phyloP scores from a whole-genome alignment of 1,140 invertebrate genomes.

The Drosophila willistoni region DNA sequence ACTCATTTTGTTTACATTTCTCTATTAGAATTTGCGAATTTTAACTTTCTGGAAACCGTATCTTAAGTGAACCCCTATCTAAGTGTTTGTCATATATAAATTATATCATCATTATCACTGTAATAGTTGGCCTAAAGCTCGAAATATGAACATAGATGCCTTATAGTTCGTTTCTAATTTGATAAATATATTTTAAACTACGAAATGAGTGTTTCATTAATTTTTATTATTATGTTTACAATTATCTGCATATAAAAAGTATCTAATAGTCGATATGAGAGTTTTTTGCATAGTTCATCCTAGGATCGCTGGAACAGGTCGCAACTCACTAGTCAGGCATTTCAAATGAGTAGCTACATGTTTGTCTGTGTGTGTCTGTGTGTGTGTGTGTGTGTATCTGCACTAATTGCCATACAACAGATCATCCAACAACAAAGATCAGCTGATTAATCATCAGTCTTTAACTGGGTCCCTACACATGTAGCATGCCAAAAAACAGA shows the following conservation, averaged over 20 bases:
- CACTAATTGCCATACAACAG: constrained; percentile 27
- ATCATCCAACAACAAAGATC: not conserved
- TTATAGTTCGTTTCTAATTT: too few species aligned
- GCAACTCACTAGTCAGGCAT: not conserved
- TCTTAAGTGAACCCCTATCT: too few species aligned
- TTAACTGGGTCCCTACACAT: constrained; percentile 3
- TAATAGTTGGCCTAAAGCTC: too few species aligned
- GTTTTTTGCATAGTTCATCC: not conserved
- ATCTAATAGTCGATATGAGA: not conserved
- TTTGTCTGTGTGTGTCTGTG: not conserved
- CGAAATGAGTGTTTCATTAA: too few species aligned
- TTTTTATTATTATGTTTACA: too few species aligned
- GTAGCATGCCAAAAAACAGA: constrained; percentile 7
- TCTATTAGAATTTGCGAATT: too few species aligned
- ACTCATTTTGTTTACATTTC: not conserved
- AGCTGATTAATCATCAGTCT: constrained; percentile 45
- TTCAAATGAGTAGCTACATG: not conserved
- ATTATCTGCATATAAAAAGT: not conserved
- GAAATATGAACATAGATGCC: too few species aligned
- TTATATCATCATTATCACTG: too few species aligned
- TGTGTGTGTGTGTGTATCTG: constrained; percentile 8
- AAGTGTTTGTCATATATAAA: too few species aligned
- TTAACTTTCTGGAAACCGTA: too few species aligned
- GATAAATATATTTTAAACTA: too few species aligned
- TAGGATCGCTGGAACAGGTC: constrained; percentile 11